These are phyloP conservation scores for Xiphorhynchus elegans DNA, from an alignment of 2,113 vertebrate species.

Conservation along the genomic window DNA sequence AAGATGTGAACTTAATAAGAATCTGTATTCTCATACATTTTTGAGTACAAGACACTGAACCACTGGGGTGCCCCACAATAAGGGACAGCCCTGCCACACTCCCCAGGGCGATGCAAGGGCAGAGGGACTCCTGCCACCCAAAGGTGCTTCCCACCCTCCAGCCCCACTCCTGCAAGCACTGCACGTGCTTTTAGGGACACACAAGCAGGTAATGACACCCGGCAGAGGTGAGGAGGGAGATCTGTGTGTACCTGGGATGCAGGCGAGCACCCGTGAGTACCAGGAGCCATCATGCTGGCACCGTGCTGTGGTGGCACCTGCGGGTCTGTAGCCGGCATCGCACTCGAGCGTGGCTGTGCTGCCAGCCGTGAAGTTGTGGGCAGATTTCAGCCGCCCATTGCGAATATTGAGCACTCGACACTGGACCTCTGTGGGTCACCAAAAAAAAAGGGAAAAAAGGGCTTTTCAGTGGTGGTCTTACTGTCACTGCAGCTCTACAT, in stretches of 20 bases:
- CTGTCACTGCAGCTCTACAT: rapidly evolving
- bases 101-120: neutral
- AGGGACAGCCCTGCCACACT: neutral
- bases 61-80: neutral
- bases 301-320: rapidly evolving
- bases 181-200: rapidly evolving
- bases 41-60: neutral
- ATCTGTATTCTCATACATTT: rapidly evolving
- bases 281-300: neutral
- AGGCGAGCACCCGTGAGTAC: constrained; percentile 20
- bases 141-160: rapidly evolving
- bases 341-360: neutral
- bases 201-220: rapidly evolving
- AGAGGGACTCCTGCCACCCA: neutral
- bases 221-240: neutral
- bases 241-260: constrained; percentile 19
- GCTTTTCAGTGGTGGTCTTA: neutral
- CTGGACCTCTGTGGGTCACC: neutral
- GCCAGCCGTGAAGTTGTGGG: neutral
- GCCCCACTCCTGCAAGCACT: neutral
- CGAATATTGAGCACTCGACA: neutral
- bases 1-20: rapidly evolving
- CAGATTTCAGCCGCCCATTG: neutral
- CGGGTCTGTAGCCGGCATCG: rapidly evolving
- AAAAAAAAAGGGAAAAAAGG: neutral